Percentiles rank a stretch among this genome's conserved stretches.
Conservation (phyloP, 2,888 invertebrate species). For the Philonicus albiceps region DNA sequence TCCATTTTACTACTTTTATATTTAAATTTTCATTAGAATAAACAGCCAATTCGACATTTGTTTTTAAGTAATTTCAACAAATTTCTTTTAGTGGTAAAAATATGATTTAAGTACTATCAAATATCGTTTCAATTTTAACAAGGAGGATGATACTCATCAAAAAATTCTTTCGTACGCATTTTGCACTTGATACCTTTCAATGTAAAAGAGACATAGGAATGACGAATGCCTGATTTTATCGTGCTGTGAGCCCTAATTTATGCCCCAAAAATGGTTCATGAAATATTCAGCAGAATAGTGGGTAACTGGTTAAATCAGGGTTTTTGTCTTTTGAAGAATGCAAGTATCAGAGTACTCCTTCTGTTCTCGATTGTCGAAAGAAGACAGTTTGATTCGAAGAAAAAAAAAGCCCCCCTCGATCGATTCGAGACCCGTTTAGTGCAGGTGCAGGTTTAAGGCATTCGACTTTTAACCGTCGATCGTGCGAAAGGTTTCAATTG, state of each 20-base stretch:
- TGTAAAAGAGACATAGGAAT: background rate
- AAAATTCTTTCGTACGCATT: background rate
- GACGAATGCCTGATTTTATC: background rate
- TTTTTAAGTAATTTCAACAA: background rate
- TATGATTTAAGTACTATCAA: background rate
- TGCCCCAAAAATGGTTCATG: background rate
- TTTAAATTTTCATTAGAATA: background rate
- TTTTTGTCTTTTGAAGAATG: background rate
- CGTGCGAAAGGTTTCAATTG: background rate
- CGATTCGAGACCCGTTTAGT: background rate
- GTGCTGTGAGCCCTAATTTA: background rate
- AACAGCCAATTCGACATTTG: background rate
- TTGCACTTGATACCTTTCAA: background rate
- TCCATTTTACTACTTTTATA: background rate
- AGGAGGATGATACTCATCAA: background rate
- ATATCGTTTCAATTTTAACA: background rate
- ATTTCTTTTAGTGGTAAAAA: background rate
- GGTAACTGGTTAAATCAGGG: background rate
- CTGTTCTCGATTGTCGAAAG: background rate
- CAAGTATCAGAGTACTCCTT: background rate
- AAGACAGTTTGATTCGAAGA: background rate
- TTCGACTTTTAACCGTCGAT: background rate
- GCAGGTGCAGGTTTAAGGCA: background rate
- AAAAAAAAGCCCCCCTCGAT: background rate
- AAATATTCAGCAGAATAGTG: background rate